Percentiles rank a stretch among this genome's conserved stretches.
phyloP scores from a whole-genome alignment of 2,113 vertebrate genomes.

The Elaphurus davidianus region DNA sequence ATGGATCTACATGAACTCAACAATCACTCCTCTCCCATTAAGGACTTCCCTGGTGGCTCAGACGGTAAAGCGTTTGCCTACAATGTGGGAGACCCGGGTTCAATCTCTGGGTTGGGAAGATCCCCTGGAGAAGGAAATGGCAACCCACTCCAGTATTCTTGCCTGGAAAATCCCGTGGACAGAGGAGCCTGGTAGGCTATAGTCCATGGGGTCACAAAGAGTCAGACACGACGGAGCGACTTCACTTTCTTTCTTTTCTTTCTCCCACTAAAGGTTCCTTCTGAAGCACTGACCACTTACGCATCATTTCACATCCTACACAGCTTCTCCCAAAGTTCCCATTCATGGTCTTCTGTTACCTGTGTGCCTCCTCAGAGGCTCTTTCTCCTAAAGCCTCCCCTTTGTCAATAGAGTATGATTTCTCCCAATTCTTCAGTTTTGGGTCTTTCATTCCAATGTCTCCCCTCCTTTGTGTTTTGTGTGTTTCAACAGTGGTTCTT shows the following conservation, averaged over 20 bases:
- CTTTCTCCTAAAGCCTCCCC: not conserved
- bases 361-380: not conserved
- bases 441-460: not conserved
- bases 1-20: not conserved
- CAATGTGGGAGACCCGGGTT: not conserved
- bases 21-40: not conserved
- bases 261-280: not conserved
- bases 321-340: not conserved
- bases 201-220: not conserved
- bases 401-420: not conserved
- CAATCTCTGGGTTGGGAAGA: fast-evolving
- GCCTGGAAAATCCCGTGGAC: not conserved
- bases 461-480: not conserved
- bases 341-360: not conserved
- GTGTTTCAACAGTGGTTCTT: not conserved
- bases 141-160: not conserved
- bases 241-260: not conserved
- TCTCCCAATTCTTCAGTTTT: not conserved
- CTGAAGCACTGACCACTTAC: not conserved
- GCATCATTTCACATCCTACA: not conserved
- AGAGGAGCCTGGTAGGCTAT: not conserved
- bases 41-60: not conserved
- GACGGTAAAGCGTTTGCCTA: not conserved
- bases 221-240: fast-evolving
- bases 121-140: not conserved